A percentile compares a stretch with the other conserved stretches of the same genome.
phyloP scores from a whole-genome alignment of 1,140 invertebrate genomes.

The Calephelis nemesis region DNA sequence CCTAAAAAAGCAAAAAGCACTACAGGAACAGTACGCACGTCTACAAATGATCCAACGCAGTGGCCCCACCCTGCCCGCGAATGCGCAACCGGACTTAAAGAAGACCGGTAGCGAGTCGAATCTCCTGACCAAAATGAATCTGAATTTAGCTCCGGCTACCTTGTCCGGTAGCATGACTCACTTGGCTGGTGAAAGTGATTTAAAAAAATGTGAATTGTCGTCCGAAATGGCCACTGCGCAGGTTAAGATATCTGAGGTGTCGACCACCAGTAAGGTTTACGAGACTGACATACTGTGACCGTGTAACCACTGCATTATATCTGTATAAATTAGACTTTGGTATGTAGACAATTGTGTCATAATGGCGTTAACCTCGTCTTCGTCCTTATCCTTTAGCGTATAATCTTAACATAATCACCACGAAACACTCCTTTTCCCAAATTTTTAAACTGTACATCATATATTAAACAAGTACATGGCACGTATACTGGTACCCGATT shows the following conservation, averaged over 20 bases:
- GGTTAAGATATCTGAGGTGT: constrained; percentile 36
- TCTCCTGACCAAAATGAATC: constrained; percentile 90
- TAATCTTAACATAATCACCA: not conserved
- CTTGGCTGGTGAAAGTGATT: constrained; percentile 48
- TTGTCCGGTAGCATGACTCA: constrained; percentile 70
- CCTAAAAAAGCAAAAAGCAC: constrained; percentile 89
- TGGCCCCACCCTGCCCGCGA: constrained; percentile 82
- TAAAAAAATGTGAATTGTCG: constrained; percentile 32
- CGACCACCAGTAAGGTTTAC: constrained; percentile 85
- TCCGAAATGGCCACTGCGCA: constrained; percentile 32
- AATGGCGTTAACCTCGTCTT: not conserved
- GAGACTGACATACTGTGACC: constrained; percentile 93
- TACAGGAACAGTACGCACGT: constrained; percentile 93
- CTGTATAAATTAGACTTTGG: constrained; percentile 40
- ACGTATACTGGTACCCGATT: constrained; percentile 10
- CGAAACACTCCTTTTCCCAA: not conserved
- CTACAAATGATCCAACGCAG: constrained; percentile 91
- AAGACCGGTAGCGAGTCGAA: constrained; percentile 95
- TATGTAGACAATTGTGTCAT: not conserved
- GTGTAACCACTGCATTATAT: constrained; percentile 46
- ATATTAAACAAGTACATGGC: not conserved
- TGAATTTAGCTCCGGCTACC: constrained; percentile 80
- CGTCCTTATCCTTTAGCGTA: not conserved
- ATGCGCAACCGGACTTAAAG: constrained; percentile 85
- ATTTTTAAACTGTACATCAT: not conserved